Conservation (phyloP, 2,113 vertebrate species). For the Archilochus colubris region DNA sequence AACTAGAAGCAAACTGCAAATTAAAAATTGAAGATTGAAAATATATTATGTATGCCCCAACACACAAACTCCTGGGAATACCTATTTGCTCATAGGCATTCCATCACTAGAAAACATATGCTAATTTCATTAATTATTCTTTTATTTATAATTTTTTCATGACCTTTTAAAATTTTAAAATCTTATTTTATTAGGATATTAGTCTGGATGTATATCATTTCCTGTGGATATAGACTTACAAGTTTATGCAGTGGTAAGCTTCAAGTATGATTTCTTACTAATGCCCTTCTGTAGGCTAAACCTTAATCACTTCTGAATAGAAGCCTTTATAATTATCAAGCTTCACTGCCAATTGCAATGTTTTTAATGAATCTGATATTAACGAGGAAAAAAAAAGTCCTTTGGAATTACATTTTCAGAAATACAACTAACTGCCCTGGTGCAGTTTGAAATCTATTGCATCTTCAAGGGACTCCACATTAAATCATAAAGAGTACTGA, state of each 20-base stretch:
- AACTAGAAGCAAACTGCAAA: not conserved
- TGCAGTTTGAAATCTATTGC: not conserved
- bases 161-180: not conserved
- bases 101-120: not conserved
- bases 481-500: not conserved
- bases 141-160: not conserved
- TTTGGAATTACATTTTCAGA: not conserved
- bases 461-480: not conserved
- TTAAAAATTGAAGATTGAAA: not conserved
- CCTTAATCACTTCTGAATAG: not conserved
- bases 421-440: not conserved
- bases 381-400: not conserved
- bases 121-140: not conserved
- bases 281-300: not conserved
- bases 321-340: not conserved
- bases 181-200: not conserved
- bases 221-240: not conserved
- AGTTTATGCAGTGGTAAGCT: not conserved
- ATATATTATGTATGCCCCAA: not conserved
- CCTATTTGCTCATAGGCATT: not conserved
- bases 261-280: not conserved
- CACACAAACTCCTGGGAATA: not conserved
- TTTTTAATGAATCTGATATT: not conserved
- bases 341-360: not conserved
- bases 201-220: not conserved